Evolutionary conservation across 2,113 vertebrate genomes (phyloP).

Genomic region (Cyphomyrus plagiostoma): DNA sequence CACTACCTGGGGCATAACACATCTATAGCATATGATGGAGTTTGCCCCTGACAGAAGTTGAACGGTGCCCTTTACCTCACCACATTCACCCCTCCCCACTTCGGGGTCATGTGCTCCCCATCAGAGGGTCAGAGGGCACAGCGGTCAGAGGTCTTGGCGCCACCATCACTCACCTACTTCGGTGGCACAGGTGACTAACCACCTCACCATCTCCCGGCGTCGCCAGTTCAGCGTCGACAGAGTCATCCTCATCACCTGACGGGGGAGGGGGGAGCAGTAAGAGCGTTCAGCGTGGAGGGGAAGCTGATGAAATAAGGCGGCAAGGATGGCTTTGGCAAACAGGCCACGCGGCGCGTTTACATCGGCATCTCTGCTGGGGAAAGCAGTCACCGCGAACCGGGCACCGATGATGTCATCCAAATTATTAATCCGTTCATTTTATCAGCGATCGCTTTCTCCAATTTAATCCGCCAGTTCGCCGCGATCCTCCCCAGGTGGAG

Average conservation of each 20-base stretch:
- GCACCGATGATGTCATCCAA: neutral
- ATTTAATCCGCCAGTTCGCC: neutral
- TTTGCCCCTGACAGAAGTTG: neutral
- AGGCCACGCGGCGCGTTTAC: neutral
- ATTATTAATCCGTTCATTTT: neutral
- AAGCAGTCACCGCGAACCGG: neutral
- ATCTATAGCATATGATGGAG: neutral
- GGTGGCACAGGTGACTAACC: slow-evolving; percentile 78
- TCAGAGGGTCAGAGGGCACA: neutral
- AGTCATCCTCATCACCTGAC: slow-evolving; percentile 76
- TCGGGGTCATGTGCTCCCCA: neutral
- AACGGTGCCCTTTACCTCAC: neutral
- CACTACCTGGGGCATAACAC: too few species aligned
- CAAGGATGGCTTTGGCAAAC: neutral
- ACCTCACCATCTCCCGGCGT: slow-evolving; percentile 76
- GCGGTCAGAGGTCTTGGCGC: neutral
- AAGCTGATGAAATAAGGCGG: neutral
- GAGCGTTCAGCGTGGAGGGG: neutral
- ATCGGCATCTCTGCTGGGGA: neutral
- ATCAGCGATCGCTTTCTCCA: neutral
- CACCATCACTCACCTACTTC: slow-evolving; percentile 66
- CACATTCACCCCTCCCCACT: neutral
- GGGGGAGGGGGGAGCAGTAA: neutral
- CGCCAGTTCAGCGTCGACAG: slow-evolving; percentile 77
- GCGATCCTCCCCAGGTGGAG: neutral